phyloP scores from a whole-genome alignment of 2,797 vertebrate species.

The Dermochelys coriacea region DNA sequence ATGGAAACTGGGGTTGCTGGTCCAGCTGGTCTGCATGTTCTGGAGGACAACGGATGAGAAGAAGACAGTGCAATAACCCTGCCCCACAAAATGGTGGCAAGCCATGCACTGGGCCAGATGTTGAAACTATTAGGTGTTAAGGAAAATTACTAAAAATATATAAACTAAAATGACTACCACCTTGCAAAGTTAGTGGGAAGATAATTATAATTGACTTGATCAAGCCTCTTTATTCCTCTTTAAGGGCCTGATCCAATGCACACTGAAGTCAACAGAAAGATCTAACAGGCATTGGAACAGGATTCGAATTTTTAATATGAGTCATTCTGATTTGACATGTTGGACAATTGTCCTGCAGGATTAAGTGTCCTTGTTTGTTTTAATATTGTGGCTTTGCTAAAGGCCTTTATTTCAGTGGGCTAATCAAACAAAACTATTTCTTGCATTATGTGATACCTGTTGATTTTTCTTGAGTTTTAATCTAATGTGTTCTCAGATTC shows the following conservation, averaged over 20 bases:
- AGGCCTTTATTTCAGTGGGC: constrained; percentile 57
- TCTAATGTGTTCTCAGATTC: constrained; percentile 65
- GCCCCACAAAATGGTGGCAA: constrained; percentile 80
- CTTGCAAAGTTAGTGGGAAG: neutral
- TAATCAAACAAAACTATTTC: constrained; percentile 70
- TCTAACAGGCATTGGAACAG: neutral
- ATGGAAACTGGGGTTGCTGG: constrained; percentile 95
- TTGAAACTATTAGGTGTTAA: constrained; percentile 81
- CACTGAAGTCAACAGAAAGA: neutral
- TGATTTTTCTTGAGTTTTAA: constrained; percentile 66
- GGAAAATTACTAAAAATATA: neutral
- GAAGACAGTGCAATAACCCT: constrained; percentile 90
- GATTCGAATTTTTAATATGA: neutral
- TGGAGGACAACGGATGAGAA: constrained; percentile 79
- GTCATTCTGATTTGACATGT: neutral
- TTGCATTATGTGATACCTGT: constrained; percentile 56
- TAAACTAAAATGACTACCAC: neutral
- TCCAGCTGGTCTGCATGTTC: constrained; percentile 87
- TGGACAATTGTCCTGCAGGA: neutral
- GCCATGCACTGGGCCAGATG: constrained; percentile 81
- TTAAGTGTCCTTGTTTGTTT: constrained; percentile 53
- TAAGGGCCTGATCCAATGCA: neutral
- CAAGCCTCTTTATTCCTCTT: neutral
- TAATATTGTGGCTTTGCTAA: constrained; percentile 55
- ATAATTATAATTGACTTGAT: neutral